Evolutionary conservation across 1,140 invertebrate species (phyloP), one percentile per base, ranked within the genome.

Genomic region (Trachymyrmex septentrionalis): DNA sequence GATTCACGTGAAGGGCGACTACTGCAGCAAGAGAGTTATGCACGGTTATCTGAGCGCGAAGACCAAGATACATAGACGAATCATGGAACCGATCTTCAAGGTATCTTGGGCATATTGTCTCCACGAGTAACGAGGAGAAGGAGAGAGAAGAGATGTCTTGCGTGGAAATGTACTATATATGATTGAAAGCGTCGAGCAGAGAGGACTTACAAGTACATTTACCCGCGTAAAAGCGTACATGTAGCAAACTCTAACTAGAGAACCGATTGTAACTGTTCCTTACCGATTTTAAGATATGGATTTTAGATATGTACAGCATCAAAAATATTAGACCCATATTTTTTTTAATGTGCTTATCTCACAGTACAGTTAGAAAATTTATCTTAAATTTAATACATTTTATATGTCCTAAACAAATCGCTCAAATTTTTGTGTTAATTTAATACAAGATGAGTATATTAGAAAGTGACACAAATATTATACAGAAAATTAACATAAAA

Each of bases 31-130:
- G 14, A 30, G 72, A 24, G 82, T 81, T 88, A 71, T 80, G 63
- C 84, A 63, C 38, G 67, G 59, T 57, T 44, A 53, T 61, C 61
- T 63, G 69, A 67, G 48, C 78, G 48, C 78, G 34, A 48, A 71
- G 48, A 88, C 86, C 66, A 48, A 59, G 21, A 82, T 82, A 59
- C 53, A 61, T 3, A 71, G 21, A 16, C 63, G 0, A 16, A 19
- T 55, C 71, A 50, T 67, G 55, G 16, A 2, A 38, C 19, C 50
- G 61, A 75, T 84, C 71, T 44, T 61, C 80, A 50, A 75, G 55
- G 44, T 50, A 61, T 14, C 55, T 84, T 38, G 55, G 21, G 9
- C 44, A 61, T 50, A 73, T 82, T 82, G 67, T 84, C 24, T 75
- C 55, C 55, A 16, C n/a, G 19, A 24, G n/a, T 9, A 14, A 55